Evolutionary conservation across 2,888 invertebrate species (phyloP), one percentile per base, ranked within the genome.

Genomic region (Dasysyrphus tricinctus): DNA sequence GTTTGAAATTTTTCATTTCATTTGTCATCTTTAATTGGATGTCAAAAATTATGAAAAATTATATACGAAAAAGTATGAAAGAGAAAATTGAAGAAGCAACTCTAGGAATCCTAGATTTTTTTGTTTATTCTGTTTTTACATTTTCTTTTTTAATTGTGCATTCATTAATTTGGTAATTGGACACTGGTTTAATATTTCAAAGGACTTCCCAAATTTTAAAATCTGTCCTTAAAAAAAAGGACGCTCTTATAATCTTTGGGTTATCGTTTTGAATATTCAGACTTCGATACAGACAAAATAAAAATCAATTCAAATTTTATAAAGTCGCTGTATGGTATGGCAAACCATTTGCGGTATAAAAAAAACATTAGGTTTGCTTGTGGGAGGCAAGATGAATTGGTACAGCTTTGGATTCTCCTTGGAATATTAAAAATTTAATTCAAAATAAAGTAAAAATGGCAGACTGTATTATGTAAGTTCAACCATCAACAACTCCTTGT

Each of bases 1-100:
- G 84, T 80, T 80, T 72, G 54, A 73, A 67, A 80, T 85, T 85
- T 85, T 85, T 85, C 85, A 85, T 85, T 80, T 74, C 73, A 85
- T 85, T 80, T 80, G 80, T 80, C 85, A 73, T 80, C 77, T 76
- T 74, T 77, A 85, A 85, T 85, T 85, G 80, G 80, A 73, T 73
- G 76, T 80, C 80, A 75, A 56, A 75, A 63, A 69, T 56, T 63
- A 54, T 63, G 75, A 75, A 54, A 63, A 74, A 42, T 75, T 56
- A 42, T 56, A 42, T 24, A 44, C 59, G 16, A 32, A 16, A 42
- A 1, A 24, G 24, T 3, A 49, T 12, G 16, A 14, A 37, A 34
- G 19, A 5, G 49, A 70, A 65, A 61, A 44, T 72, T 24, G 3
- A 24, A 24, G 34, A 59, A 59, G 19, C 5, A 59, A 59, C 19